These are phyloP conservation scores for Rhinoraja longicauda DNA, from an alignment of 2,797 vertebrate species.

Conservation along the genomic window DNA sequence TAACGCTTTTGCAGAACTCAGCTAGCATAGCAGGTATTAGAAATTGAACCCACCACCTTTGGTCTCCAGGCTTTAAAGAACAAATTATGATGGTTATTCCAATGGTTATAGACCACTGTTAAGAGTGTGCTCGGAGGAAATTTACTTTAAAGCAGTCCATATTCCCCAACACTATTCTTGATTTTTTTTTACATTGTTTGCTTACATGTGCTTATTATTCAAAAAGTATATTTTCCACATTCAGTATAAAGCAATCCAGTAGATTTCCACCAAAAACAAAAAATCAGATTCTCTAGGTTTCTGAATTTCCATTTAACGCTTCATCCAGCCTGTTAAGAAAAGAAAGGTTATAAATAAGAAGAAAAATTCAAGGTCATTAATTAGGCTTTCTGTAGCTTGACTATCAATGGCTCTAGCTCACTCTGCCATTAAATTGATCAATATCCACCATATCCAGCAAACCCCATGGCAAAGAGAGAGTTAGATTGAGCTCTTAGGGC, in stretches of 20 bases:
- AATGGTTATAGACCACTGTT: neutral
- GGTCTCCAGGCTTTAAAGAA: neutral
- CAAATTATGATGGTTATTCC: neutral
- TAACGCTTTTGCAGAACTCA: neutral
- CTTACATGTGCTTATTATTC: neutral
- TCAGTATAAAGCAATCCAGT: slow-evolving; percentile 7
- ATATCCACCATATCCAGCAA: no score
- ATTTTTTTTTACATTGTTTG: neutral
- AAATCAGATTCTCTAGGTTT: neutral
- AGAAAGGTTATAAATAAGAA: no score
- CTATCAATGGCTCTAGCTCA: neutral
- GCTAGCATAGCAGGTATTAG: neutral
- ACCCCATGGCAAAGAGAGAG: no score
- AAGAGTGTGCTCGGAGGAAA: neutral
- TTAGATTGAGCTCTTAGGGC: no score
- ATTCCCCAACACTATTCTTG: neutral
- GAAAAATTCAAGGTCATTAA: neutral
- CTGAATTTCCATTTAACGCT: slow-evolving; percentile 25
- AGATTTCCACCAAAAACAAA: neutral
- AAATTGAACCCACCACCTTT: neutral
- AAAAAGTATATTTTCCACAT: neutral
- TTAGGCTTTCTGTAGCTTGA: neutral
- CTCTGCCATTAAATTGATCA: no score
- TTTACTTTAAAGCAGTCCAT: neutral
- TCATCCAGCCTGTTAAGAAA: neutral